Percentiles rank a stretch among this genome's conserved stretches.
Conservation (phyloP, 2,888 invertebrate species). For the Heterodera filipjevi region DNA sequence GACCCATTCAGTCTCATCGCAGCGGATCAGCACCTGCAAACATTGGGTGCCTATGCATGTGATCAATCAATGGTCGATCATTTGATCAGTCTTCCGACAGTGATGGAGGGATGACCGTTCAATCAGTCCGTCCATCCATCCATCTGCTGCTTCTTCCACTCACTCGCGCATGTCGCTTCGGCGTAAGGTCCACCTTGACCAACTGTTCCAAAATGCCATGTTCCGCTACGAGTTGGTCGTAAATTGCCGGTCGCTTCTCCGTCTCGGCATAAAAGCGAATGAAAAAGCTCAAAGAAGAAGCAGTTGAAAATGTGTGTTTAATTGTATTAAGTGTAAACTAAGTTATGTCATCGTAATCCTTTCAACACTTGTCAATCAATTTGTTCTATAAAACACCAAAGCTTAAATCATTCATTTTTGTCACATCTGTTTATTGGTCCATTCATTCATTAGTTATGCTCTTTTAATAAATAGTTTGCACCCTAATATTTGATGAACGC, state of each 20-base stretch:
- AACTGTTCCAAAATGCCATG: conserved; percentile 65
- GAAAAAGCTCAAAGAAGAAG: conserved; percentile 59
- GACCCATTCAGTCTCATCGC: conserved; percentile 38
- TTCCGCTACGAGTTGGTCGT: conserved; percentile 57
- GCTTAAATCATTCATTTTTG: too few relatives aligned
- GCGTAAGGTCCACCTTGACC: conserved; percentile 61
- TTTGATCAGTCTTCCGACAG: neutral
- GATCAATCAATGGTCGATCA: neutral
- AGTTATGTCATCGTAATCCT: too few relatives aligned
- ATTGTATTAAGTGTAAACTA: too few relatives aligned
- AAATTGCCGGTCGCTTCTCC: conserved; percentile 61
- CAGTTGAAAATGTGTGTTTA: neutral
- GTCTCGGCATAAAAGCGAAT: conserved; percentile 63
- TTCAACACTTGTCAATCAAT: too few relatives aligned
- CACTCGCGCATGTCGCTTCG: conserved; percentile 45
- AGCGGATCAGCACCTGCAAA: conserved; percentile 31
- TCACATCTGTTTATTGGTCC: too few relatives aligned
- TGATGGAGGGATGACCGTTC: too few relatives aligned
- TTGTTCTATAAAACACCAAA: too few relatives aligned
- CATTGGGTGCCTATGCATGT: too few relatives aligned
- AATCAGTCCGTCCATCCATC: too few relatives aligned
- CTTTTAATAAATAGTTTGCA: too few relatives aligned
- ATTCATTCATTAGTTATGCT: too few relatives aligned
- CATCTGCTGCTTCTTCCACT: neutral
- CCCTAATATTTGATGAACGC: too few relatives aligned